phyloP scores from a whole-genome alignment of 2,888 invertebrate species.

The Mylabris sibirica region DNA sequence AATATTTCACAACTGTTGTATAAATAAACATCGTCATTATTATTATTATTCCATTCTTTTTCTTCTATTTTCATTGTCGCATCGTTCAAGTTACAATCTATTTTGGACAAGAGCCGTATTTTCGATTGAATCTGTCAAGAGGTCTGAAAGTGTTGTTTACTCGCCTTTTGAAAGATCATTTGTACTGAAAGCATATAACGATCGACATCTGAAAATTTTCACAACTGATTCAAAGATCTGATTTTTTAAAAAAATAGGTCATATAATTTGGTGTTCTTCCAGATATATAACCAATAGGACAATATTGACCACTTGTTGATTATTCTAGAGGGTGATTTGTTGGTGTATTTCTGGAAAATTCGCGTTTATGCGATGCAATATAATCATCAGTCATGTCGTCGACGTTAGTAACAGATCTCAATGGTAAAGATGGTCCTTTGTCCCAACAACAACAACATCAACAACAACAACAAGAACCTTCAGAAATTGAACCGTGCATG shows the following conservation, averaged over 20 bases:
- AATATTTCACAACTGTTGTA: slow-evolving; percentile 12
- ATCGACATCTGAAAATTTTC: background rate
- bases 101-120: slow-evolving; percentile 17
- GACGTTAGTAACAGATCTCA: background rate
- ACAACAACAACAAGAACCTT: slow-evolving; percentile 34
- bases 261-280: slow-evolving; percentile 5
- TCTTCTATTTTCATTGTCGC: slow-evolving; percentile 8
- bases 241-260: background rate
- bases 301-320: slow-evolving; percentile 23
- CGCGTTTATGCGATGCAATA: slow-evolving; percentile 13
- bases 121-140: slow-evolving; percentile 24
- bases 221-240: background rate
- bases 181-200: background rate
- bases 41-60: too few relatives aligned
- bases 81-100: slow-evolving; percentile 10
- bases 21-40: slow-evolving; percentile 11
- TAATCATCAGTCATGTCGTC: slow-evolving; percentile 11
- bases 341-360: slow-evolving; percentile 11
- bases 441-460: slow-evolving; percentile 31
- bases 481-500: slow-evolving; percentile 54
- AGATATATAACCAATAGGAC: slow-evolving; percentile 1
- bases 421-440: slow-evolving; percentile 25
- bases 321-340: background rate
- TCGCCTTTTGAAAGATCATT: slow-evolving; percentile 15
- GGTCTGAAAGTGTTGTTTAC: slow-evolving; percentile 20